phyloP scores from a whole-genome alignment of 2,888 invertebrate genomes.

The Gerris lacustris region DNA sequence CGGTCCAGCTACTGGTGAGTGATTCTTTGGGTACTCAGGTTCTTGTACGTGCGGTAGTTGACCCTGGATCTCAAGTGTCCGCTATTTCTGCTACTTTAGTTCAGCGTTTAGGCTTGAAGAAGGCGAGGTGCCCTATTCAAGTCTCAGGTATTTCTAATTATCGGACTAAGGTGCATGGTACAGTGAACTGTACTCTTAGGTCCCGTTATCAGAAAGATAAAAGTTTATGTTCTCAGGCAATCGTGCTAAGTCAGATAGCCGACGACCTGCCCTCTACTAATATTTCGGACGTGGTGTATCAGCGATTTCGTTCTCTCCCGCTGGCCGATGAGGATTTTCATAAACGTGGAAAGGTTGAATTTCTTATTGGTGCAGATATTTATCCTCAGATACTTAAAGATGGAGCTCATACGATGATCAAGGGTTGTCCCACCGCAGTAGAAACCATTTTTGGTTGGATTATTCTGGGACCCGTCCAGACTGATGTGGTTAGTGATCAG shows the following conservation, averaged over 20 bases:
- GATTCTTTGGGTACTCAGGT: conserved; percentile 15
- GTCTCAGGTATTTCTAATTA: conserved; percentile 17
- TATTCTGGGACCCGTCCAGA: conserved; percentile 6
- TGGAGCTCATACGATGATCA: neutral
- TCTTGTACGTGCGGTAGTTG: conserved; percentile 15
- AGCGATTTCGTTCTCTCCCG: too few relatives aligned
- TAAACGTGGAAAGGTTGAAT: too few relatives aligned
- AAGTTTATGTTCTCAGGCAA: conserved; percentile 14
- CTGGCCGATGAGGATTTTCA: too few relatives aligned
- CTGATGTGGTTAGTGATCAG: neutral
- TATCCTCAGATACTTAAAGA: conserved; percentile 17
- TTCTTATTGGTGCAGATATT: too few relatives aligned
- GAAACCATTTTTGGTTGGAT: conserved; percentile 15
- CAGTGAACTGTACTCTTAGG: conserved; percentile 10
- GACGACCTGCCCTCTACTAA: conserved; percentile 14
- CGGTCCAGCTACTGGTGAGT: conserved; percentile 11
- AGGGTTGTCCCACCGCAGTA: conserved; percentile 9
- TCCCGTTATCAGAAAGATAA: neutral
- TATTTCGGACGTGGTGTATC: too few relatives aligned
- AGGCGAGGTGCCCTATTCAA: neutral
- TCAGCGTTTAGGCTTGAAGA: conserved; percentile 13
- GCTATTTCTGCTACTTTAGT: conserved; percentile 12
- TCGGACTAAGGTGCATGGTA: conserved; percentile 7
- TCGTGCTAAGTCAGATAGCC: too few relatives aligned
- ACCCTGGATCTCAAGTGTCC: conserved; percentile 15